Evolutionary conservation across 2,888 invertebrate species (phyloP), one percentile per base, ranked within the genome.

Genomic region (Branchipolynoe longqiensis): DNA sequence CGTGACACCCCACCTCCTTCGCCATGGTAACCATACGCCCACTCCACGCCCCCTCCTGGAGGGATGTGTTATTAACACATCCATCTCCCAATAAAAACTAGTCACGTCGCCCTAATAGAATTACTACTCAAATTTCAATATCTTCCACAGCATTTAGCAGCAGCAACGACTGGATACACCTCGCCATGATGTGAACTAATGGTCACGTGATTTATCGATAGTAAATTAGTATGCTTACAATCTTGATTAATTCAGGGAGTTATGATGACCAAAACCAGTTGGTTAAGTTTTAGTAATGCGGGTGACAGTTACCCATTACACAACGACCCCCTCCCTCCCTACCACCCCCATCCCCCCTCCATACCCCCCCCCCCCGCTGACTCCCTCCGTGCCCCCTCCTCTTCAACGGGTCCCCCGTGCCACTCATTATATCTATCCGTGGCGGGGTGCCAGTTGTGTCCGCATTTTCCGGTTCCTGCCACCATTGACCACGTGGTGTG

Each of bases 1-100:
- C 69, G 36, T 69, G 69, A 69, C 69, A 69, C 69, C 69, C 38
- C 36, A 69, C 69, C 38, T 14, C 22, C 22, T 12, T 69, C 18
- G 18, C 69, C 69, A 36, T 69, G 69, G 36, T 22, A 36, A 69
- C 69, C 62, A n/a, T n/a, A n/a, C n/a, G 48, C 8, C 48, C 48
- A 8, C 48, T 48, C 8, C 48, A 8, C 18, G 48, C 48, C 48
- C 48, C 48, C 18, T 12, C 48, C 48, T 48, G 48, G 8, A n/a
- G n/a, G n/a, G n/a, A n/a, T n/a, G n/a, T n/a, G n/a, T n/a, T n/a
- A n/a, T n/a, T n/a, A n/a, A n/a, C n/a, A n/a, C n/a, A n/a, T n/a
- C n/a, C n/a, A n/a, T n/a, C n/a, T n/a, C n/a, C n/a, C n/a, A n/a
- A n/a, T n/a, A n/a, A n/a, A n/a, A n/a, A n/a, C n/a, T n/a, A n/a